Percentiles rank a stretch among this genome's conserved stretches.
These are phyloP conservation scores for Magallana nippona DNA, from an alignment of 2,888 invertebrate genomes.

Conservation along the genomic window DNA sequence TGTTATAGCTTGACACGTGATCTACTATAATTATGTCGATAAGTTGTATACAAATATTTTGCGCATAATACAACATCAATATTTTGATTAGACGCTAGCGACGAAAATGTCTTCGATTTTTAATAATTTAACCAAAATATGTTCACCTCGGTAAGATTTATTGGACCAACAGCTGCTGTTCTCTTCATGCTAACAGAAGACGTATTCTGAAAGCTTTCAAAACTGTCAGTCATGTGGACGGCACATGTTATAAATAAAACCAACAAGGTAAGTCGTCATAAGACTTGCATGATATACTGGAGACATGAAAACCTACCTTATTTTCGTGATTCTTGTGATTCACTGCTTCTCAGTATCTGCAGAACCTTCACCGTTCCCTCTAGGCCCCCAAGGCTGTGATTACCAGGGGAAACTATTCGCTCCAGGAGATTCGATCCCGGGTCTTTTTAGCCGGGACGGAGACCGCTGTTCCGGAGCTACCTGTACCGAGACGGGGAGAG, in stretches of 20 bases:
- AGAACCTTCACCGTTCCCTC: not conserved
- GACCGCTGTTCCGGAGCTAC: not conserved
- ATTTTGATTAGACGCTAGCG: too few species aligned
- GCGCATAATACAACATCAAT: too few species aligned
- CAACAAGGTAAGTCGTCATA: not conserved
- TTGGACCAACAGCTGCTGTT: not conserved
- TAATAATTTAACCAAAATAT: too few species aligned
- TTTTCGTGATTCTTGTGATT: not conserved
- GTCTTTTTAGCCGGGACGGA: not conserved
- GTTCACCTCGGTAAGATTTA: not conserved
- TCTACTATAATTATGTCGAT: too few species aligned
- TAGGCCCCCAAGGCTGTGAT: not conserved
- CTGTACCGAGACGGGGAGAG: not conserved
- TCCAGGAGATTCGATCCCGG: not conserved
- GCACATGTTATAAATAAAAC: conserved; percentile 2
- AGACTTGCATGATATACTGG: not conserved
- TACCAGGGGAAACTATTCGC: not conserved
- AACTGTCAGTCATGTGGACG: not conserved
- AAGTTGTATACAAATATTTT: too few species aligned
- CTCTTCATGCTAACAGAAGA: not conserved
- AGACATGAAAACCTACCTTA: not conserved
- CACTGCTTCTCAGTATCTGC: not conserved
- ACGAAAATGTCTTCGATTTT: too few species aligned
- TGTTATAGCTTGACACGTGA: too few species aligned
- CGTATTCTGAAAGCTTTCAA: not conserved